phyloP scores from a whole-genome alignment of 2,797 vertebrate species.

The Intellagama lesueurii region DNA sequence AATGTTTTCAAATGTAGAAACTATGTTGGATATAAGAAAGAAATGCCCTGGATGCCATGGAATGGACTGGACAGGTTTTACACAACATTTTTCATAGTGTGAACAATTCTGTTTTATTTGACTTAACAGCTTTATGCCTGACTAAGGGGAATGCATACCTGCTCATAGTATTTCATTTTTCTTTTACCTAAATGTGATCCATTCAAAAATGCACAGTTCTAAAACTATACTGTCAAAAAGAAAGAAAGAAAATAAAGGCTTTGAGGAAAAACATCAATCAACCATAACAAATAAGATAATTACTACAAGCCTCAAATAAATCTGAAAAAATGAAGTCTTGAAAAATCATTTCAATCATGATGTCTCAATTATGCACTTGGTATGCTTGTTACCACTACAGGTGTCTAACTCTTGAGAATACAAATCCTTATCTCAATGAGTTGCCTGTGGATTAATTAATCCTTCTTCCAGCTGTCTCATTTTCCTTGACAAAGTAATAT shows the following conservation, averaged over 20 bases:
- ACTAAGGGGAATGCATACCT: not conserved
- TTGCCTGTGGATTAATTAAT: conserved; percentile 24
- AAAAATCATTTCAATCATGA: not conserved
- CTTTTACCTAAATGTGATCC: rapidly evolving
- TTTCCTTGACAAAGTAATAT: not conserved
- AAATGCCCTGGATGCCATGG: not conserved
- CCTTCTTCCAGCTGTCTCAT: not conserved
- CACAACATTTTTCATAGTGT: conserved; percentile 12
- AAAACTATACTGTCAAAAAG: not conserved
- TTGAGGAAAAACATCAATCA: conserved; percentile 6
- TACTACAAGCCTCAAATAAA: conserved; percentile 2
- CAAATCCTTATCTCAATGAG: conserved; percentile 1
- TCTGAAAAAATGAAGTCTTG: conserved; percentile 20
- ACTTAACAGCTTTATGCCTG: conserved; percentile 14
- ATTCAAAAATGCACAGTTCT: rapidly evolving
- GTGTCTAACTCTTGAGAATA: conserved; percentile 15
- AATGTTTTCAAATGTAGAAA: not conserved
- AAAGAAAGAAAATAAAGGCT: not conserved
- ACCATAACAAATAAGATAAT: not conserved
- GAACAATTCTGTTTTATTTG: not conserved
- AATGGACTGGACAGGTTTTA: not conserved
- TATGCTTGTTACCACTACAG: conserved; percentile 23
- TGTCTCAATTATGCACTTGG: conserved; percentile 14
- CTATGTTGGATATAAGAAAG: conserved; percentile 47
- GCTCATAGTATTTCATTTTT: not conserved